These are phyloP conservation scores for Agriopis leucophaearia DNA, from an alignment of 2,888 invertebrate genomes.

Conservation along the genomic window DNA sequence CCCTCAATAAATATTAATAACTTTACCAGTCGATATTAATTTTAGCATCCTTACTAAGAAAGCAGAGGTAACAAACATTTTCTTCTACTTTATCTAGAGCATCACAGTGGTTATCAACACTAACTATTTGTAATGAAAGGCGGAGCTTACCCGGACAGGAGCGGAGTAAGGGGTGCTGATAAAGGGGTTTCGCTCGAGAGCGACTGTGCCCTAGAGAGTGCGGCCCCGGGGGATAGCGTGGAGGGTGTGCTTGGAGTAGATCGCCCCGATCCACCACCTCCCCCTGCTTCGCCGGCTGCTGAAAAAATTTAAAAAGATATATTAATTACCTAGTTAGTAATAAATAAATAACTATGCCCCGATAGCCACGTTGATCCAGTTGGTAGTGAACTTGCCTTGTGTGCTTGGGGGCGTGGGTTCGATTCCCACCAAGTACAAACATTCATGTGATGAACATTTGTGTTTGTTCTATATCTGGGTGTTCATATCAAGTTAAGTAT, in stretches of 20 bases:
- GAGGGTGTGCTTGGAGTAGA: slow-evolving; percentile 87
- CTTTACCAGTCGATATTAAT: not conserved
- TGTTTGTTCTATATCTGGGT: no score
- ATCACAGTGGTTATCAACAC: slow-evolving; percentile 13
- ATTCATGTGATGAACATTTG: no score
- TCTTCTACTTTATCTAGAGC: slow-evolving; percentile 7
- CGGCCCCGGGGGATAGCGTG: slow-evolving; percentile 86
- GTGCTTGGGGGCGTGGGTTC: no score
- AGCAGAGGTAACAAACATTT: slow-evolving; percentile 23
- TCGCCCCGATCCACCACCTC: slow-evolving; percentile 76
- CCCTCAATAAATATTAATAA: not conserved
- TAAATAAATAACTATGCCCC: not conserved
- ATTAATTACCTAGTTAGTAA: not conserved
- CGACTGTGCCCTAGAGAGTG: slow-evolving; percentile 78
- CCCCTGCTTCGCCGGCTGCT: slow-evolving; percentile 75
- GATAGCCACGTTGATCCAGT: no score
- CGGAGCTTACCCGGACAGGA: slow-evolving; percentile 73
- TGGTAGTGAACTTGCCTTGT: no score
- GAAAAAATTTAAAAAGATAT: slow-evolving; percentile 1
- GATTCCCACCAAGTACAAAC: no score
- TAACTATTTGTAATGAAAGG: not conserved
- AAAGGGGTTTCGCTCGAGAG: slow-evolving; percentile 82
- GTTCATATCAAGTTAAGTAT: no score
- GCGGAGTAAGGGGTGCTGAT: slow-evolving; percentile 73
- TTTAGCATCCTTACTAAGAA: slow-evolving; percentile 10